Conservation (phyloP, 1,140 invertebrate genomes). For the Musca vetustissima region DNA sequence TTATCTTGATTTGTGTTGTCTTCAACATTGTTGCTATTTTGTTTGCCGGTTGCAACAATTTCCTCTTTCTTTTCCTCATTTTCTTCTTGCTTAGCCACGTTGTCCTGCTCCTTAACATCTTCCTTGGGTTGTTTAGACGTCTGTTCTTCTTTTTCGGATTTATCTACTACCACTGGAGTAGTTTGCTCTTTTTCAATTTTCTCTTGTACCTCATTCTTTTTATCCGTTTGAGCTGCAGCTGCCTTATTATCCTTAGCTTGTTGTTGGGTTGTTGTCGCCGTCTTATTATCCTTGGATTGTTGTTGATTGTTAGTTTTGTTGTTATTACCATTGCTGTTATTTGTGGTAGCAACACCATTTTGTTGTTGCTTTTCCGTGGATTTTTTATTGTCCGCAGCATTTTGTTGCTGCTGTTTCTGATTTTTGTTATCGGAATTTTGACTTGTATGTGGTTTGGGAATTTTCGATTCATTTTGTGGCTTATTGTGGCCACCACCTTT, state of each 20-base stretch:
- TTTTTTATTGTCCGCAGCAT: constrained; percentile 19
- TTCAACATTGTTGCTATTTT: constrained; percentile 10
- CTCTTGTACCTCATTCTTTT: constrained; percentile 26
- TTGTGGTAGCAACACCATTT: constrained; percentile 38
- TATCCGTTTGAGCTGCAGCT: constrained; percentile 3
- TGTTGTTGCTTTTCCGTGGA: constrained; percentile 27
- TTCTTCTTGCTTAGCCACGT: neutral
- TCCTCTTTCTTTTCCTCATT: constrained; percentile 9
- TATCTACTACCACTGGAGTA: constrained; percentile 4
- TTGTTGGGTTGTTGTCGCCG: neutral
- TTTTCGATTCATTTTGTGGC: too few relatives aligned
- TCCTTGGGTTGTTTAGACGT: constrained; percentile 24
- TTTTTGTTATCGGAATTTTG: constrained; percentile 11
- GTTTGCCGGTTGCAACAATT: constrained; percentile 27
- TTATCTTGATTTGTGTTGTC: constrained; percentile 3
- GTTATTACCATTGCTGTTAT: too few relatives aligned
- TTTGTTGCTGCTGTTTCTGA: constrained; percentile 7
- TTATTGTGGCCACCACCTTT: too few relatives aligned
- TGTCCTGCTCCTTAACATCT: neutral
- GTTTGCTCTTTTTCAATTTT: neutral
- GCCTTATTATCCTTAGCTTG: constrained; percentile 33
- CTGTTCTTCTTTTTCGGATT: constrained; percentile 13
- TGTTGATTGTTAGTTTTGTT: too few relatives aligned
- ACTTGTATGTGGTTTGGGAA: constrained; percentile 8
- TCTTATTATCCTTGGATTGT: constrained; percentile 35